Conservation (phyloP, 2,888 invertebrate genomes). For the Lasioglossum leucozonium region DNA sequence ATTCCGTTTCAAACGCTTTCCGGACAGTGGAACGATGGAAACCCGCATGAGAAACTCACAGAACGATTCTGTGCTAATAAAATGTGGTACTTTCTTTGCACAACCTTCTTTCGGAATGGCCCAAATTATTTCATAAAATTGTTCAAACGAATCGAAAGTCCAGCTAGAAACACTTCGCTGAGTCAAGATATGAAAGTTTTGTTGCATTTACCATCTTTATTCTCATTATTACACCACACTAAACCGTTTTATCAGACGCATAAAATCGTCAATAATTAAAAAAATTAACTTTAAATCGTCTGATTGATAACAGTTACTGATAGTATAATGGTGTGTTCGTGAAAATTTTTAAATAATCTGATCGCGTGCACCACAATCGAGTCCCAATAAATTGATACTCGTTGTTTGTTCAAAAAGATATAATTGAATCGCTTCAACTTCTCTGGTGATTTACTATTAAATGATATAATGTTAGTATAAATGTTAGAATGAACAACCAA, state of each 20-base stretch:
- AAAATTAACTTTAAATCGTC: too few relatives aligned
- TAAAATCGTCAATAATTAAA: not conserved
- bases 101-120: not conserved
- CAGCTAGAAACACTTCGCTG: not conserved
- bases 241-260: not conserved
- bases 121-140: not conserved
- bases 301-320: too few relatives aligned
- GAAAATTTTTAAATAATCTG: not conserved
- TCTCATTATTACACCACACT: not conserved
- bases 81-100: not conserved
- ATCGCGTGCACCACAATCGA: not conserved
- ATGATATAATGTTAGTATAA: not conserved
- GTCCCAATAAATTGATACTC: not conserved
- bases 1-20: not conserved
- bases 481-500: not conserved
- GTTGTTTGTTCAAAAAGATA: not conserved
- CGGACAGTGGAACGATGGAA: not conserved
- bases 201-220: not conserved
- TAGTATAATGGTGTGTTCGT: not conserved
- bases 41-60: not conserved
- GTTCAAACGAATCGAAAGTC: not conserved
- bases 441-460: not conserved
- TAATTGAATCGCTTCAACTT: not conserved
- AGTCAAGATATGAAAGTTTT: not conserved
- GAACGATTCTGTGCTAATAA: not conserved